Evolutionary conservation across 2,797 vertebrate species (phyloP).

Genomic region (Hypotaenidia philippensis): DNA sequence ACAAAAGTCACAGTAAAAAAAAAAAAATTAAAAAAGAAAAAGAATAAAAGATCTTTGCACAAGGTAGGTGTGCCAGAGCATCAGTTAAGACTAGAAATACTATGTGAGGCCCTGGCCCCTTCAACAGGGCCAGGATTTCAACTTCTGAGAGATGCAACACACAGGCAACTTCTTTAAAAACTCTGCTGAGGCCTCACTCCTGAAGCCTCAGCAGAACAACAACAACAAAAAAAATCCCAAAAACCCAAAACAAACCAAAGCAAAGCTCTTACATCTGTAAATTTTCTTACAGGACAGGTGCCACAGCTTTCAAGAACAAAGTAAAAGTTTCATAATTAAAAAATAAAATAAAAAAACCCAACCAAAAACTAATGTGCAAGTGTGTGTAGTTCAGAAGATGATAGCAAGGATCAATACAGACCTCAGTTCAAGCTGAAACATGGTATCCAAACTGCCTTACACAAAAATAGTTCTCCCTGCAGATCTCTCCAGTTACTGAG

Average conservation of each 20-base stretch:
- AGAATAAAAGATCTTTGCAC: not conserved
- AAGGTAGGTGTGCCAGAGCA: slow-evolving; percentile 25
- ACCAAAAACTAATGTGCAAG: slow-evolving; percentile 41
- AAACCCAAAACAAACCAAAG: slow-evolving; percentile 26
- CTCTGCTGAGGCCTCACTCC: not conserved
- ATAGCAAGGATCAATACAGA: not conserved
- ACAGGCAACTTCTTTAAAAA: not conserved
- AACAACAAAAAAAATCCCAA: not conserved
- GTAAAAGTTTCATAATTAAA: slow-evolving; percentile 6
- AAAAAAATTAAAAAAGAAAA: no score
- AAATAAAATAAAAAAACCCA: not conserved
- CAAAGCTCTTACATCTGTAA: slow-evolving; percentile 47
- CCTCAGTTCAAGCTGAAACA: slow-evolving; percentile 21
- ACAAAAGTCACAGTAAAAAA: slow-evolving; percentile 4
- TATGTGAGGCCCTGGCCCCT: slow-evolving; percentile 8
- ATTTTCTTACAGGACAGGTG: slow-evolving; percentile 37
- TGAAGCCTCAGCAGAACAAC: slow-evolving; percentile 45
- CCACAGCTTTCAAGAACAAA: slow-evolving; percentile 41
- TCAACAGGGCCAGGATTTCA: not conserved
- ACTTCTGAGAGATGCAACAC: slow-evolving; percentile 26
- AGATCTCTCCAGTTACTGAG: not conserved
- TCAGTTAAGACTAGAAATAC: slow-evolving; percentile 57
- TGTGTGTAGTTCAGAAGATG: slow-evolving; percentile 41
- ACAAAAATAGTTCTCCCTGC: not conserved
- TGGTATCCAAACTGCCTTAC: not conserved